Percentiles rank a stretch among this genome's conserved stretches.
These are phyloP conservation scores for Macrochelys suwanniensis DNA, from an alignment of 2,797 vertebrate genomes.

Conservation along the genomic window DNA sequence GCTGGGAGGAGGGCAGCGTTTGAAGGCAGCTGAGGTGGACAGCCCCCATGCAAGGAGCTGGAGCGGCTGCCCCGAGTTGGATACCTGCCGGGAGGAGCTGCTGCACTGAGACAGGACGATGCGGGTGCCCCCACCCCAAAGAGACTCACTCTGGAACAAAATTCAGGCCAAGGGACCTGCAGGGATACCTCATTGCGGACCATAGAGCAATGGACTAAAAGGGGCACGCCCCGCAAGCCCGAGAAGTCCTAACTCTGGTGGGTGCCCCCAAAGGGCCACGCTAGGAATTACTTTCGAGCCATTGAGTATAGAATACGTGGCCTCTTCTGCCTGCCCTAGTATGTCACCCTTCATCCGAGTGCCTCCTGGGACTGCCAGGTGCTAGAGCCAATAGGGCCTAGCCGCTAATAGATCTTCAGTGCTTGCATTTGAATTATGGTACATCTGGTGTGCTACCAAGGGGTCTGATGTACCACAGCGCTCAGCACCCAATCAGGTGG, in stretches of 20 bases:
- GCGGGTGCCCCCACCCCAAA: neutral
- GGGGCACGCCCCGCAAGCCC: neutral
- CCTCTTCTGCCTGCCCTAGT: neutral
- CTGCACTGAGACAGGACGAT: neutral
- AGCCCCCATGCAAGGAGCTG: neutral
- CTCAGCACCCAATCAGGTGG: neutral
- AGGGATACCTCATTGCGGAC: neutral
- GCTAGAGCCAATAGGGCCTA: neutral
- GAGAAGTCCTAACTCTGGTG: neutral
- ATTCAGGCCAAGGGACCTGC: neutral
- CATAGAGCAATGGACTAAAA: neutral
- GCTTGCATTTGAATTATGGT: neutral
- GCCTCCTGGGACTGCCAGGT: too few species aligned
- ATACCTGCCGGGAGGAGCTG: neutral
- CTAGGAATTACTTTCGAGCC: neutral
- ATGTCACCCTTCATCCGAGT: neutral
- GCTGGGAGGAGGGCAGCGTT: neutral
- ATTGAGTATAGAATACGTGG: neutral
- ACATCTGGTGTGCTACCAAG: neutral
- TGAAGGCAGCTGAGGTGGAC: neutral
- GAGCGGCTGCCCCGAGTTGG: neutral
- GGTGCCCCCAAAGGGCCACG: neutral
- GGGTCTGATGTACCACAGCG: neutral
- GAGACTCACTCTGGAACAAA: neutral
- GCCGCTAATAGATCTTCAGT: neutral